These are phyloP conservation scores for Rattus rattus DNA, from an alignment of 2,113 vertebrate genomes.

Conservation along the genomic window DNA sequence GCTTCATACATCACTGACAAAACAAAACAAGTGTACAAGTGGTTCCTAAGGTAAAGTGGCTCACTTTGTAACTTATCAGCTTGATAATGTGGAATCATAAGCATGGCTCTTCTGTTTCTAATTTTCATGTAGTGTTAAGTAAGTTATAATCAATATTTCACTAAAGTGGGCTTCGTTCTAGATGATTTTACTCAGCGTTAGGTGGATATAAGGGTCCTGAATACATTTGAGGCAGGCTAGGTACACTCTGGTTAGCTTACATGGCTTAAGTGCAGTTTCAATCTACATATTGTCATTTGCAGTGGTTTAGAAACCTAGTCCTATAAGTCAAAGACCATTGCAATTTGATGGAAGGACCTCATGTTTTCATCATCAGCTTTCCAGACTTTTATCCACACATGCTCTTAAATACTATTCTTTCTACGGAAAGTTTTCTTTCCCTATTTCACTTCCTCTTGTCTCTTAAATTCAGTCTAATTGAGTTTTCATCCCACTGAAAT, in stretches of 20 bases:
- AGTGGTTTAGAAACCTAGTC: not conserved
- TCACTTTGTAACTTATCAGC: not conserved
- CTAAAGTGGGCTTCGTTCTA: not conserved
- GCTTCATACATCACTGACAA: not conserved
- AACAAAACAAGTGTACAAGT: not conserved
- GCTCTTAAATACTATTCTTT: not conserved
- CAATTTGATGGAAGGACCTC: not conserved
- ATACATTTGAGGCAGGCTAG: not conserved
- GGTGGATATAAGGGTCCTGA: not conserved
- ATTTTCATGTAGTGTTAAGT: not conserved
- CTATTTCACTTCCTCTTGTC: not conserved
- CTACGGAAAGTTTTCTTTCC: conserved; percentile 19
- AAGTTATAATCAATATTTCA: not conserved
- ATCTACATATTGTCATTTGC: not conserved
- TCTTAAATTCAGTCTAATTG: not conserved
- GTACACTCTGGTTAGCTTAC: not conserved
- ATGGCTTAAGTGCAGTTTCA: not conserved
- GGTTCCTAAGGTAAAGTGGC: not conserved
- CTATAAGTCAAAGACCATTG: not conserved
- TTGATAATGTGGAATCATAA: not conserved
- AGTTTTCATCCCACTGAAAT: not conserved
- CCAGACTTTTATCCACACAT: not conserved
- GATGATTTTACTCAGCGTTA: not conserved
- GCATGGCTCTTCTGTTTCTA: not conserved
- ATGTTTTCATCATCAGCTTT: not conserved